phyloP scores from a whole-genome alignment of 2,888 invertebrate species.

The Eristalis intricaria region DNA sequence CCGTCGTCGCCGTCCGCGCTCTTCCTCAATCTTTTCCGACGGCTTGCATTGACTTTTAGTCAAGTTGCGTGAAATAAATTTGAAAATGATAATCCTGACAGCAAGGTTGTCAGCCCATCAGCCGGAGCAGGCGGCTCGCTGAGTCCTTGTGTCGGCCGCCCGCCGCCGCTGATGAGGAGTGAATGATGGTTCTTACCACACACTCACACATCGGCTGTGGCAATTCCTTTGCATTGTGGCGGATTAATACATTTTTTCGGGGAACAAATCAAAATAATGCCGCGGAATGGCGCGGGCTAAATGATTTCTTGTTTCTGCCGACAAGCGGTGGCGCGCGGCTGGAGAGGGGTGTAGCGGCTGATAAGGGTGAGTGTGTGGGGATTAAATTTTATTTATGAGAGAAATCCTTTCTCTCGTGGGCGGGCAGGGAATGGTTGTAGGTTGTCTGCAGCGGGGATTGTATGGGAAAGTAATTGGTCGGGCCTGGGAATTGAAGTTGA shows the following conservation, averaged over 20 bases:
- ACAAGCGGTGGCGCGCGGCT: neutral
- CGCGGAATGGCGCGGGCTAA: constrained; percentile 1
- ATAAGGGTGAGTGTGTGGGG: neutral
- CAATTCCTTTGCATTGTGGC: constrained; percentile 9
- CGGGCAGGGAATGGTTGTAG: neutral
- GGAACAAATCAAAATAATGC: constrained; percentile 50
- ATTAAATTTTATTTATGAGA: neutral
- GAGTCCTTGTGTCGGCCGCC: neutral
- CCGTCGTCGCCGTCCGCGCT: neutral
- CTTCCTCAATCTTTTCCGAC: neutral
- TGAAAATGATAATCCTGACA: constrained; percentile 21
- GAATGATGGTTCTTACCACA: constrained; percentile 8
- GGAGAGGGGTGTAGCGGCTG: constrained; percentile 14
- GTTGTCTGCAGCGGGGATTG: neutral
- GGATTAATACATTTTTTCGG: constrained; percentile 25
- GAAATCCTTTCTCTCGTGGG: neutral
- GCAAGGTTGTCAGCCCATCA: neutral
- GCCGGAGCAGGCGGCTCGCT: neutral
- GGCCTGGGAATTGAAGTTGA: neutral
- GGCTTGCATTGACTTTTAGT: constrained; percentile 3
- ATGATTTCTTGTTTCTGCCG: constrained; percentile 16
- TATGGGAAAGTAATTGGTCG: neutral
- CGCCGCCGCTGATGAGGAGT: neutral
- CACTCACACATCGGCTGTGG: neutral
- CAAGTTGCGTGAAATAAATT: constrained; percentile 27